Evolutionary conservation across 2,888 invertebrate genomes (phyloP).

Genomic region (Melieria omissa): DNA sequence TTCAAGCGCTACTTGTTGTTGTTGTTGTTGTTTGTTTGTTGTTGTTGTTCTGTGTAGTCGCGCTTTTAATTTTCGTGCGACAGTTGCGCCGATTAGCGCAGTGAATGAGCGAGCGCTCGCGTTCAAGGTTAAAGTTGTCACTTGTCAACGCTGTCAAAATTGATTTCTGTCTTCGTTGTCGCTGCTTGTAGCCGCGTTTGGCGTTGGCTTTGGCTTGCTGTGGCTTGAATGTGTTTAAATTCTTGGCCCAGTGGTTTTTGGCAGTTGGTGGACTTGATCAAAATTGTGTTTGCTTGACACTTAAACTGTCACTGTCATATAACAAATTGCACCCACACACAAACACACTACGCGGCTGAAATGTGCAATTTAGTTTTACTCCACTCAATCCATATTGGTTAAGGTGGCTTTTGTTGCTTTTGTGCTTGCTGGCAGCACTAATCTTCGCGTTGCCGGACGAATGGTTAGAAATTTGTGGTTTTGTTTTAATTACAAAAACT

Average conservation of each 20-base stretch:
- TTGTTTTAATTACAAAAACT: slow-evolving; percentile 27
- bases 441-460: neutral
- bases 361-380: neutral
- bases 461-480: slow-evolving; percentile 22
- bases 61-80: slow-evolving; percentile 55
- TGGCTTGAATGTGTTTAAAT: too few relatives aligned
- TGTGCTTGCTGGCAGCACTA: neutral
- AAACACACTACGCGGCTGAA: neutral
- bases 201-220: neutral
- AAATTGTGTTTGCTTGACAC: slow-evolving; percentile 12
- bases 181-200: neutral
- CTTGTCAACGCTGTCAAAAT: slow-evolving; percentile 58
- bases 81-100: slow-evolving; percentile 57
- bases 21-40: slow-evolving; percentile 13
- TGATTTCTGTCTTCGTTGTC: slow-evolving; percentile 45
- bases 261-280: too few relatives aligned
- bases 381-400: neutral
- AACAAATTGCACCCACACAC: too few relatives aligned
- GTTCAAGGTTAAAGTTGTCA: slow-evolving; percentile 62
- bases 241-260: too few relatives aligned
- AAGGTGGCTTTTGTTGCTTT: too few relatives aligned
- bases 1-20: slow-evolving; percentile 18
- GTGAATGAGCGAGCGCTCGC: slow-evolving; percentile 35
- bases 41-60: slow-evolving; percentile 25
- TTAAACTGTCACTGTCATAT: slow-evolving; percentile 29